phyloP scores from a whole-genome alignment of 2,797 vertebrate species.

The Takifugu ocellatus region DNA sequence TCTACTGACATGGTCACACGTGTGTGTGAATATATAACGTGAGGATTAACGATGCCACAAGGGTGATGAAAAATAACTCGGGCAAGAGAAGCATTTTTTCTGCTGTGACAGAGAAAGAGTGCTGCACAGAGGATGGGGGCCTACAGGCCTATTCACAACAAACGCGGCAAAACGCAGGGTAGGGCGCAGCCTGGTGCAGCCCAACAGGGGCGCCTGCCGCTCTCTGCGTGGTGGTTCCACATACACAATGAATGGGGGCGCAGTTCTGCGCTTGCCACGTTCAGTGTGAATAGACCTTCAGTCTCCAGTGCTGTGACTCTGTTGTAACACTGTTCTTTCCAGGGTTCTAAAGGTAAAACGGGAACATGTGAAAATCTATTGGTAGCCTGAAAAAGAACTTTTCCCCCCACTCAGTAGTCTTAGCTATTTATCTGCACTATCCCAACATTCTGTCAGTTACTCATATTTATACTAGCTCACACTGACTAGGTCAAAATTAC shows the following conservation, averaged over 20 bases:
- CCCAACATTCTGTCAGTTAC: too few species aligned
- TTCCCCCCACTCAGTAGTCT: constrained; percentile 16
- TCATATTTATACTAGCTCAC: constrained; percentile 20
- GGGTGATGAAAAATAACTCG: constrained; percentile 36
- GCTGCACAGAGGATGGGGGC: constrained; percentile 17
- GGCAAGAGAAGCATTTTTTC: constrained; percentile 58
- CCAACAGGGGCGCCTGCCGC: too few species aligned
- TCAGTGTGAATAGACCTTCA: not conserved
- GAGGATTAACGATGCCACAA: constrained; percentile 53
- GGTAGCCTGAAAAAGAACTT: constrained; percentile 19
- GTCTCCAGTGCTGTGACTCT: constrained; percentile 8
- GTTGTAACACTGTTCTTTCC: not conserved
- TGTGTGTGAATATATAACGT: constrained; percentile 18
- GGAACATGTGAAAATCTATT: constrained; percentile 50
- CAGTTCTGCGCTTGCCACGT: too few species aligned
- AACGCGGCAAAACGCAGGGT: not conserved
- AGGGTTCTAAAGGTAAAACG: constrained; percentile 46
- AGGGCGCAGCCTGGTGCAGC: too few species aligned
- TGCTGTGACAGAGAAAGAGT: constrained; percentile 60
- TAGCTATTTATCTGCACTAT: constrained; percentile 22
- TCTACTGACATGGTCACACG: constrained; percentile 10
- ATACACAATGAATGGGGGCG: too few species aligned
- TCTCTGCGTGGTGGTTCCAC: too few species aligned
- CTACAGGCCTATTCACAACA: constrained; percentile 6
- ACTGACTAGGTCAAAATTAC: constrained; percentile 26